These are phyloP conservation scores for Pseudobourletiella spinata DNA, from an alignment of 1,140 invertebrate species.

Conservation along the genomic window DNA sequence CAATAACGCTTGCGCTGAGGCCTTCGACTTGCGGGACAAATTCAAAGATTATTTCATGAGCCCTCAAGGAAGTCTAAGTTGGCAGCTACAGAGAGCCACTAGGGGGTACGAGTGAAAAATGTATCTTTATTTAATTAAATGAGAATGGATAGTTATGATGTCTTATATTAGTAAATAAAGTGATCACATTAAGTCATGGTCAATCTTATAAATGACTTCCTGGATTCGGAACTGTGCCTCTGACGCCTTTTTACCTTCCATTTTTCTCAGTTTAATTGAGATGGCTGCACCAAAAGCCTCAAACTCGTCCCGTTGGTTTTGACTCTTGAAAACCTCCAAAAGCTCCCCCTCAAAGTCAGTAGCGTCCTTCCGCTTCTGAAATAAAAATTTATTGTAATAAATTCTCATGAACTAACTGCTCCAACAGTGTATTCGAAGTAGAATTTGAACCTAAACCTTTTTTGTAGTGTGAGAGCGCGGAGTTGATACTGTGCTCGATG, in stretches of 20 bases:
- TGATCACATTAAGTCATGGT: background rate
- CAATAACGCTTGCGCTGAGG: background rate
- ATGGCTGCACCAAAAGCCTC: background rate
- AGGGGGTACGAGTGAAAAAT: background rate
- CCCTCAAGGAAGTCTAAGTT: background rate
- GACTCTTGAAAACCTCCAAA: background rate
- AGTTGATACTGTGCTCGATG: too few relatives aligned
- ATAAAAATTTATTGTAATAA: too few relatives aligned
- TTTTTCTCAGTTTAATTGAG: background rate
- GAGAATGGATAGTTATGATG: background rate
- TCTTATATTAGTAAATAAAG: background rate
- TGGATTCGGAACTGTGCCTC: background rate
- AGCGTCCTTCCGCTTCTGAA: background rate
- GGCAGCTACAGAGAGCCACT: background rate
- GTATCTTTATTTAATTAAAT: background rate
- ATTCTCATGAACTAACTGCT: too few relatives aligned
- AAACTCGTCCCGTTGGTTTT: background rate
- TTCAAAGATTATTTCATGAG: constrained; percentile 3
- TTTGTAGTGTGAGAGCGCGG: too few relatives aligned
- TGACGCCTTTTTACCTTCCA: background rate
- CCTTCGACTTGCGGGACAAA: constrained; percentile 1
- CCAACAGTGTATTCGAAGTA: too few relatives aligned
- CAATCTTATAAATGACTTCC: background rate
- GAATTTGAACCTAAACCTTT: too few relatives aligned
- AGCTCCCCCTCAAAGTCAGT: background rate